phyloP scores from a whole-genome alignment of 2,888 invertebrate species.

The Anodontia alba region DNA sequence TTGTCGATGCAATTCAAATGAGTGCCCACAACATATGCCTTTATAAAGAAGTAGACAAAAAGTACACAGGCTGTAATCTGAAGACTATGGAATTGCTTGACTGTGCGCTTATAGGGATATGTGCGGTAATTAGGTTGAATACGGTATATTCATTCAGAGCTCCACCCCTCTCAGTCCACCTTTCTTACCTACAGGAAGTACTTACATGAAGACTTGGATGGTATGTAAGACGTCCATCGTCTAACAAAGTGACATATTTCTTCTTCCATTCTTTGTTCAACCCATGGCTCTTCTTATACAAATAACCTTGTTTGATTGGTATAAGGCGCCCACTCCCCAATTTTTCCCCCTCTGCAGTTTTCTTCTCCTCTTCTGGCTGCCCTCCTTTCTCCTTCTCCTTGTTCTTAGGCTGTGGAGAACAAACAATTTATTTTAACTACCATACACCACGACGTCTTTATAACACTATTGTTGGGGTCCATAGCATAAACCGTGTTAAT shows the following conservation, averaged over 20 bases:
- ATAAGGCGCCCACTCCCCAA: slow-evolving; percentile 95
- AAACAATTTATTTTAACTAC: background rate
- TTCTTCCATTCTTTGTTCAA: slow-evolving; percentile 99
- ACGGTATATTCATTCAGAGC: too few relatives aligned
- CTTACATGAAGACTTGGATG: slow-evolving; percentile 97
- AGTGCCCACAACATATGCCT: too few relatives aligned
- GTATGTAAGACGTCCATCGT: slow-evolving; percentile 97
- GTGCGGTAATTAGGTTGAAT: too few relatives aligned
- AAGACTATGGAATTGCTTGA: too few relatives aligned
- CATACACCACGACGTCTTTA: too few relatives aligned
- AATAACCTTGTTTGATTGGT: slow-evolving; percentile 97
- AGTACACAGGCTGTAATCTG: too few relatives aligned
- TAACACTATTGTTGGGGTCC: too few relatives aligned
- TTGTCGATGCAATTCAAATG: too few relatives aligned
- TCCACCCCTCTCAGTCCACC: too few relatives aligned
- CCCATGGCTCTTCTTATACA: slow-evolving; percentile 96
- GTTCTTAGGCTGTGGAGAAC: slow-evolving; percentile 63
- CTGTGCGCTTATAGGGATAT: too few relatives aligned
- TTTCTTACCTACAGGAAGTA: slow-evolving; percentile 15
- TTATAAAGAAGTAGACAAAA: too few relatives aligned
- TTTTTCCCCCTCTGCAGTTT: slow-evolving; percentile 85
- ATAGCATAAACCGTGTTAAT: too few relatives aligned
- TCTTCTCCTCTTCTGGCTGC: slow-evolving; percentile 83
- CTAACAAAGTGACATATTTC: slow-evolving; percentile 98
- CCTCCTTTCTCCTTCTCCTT: slow-evolving; percentile 81